These are phyloP conservation scores for Drosophila aff. DNA, from an alignment of 1,140 invertebrate species.

Conservation along the genomic window DNA sequence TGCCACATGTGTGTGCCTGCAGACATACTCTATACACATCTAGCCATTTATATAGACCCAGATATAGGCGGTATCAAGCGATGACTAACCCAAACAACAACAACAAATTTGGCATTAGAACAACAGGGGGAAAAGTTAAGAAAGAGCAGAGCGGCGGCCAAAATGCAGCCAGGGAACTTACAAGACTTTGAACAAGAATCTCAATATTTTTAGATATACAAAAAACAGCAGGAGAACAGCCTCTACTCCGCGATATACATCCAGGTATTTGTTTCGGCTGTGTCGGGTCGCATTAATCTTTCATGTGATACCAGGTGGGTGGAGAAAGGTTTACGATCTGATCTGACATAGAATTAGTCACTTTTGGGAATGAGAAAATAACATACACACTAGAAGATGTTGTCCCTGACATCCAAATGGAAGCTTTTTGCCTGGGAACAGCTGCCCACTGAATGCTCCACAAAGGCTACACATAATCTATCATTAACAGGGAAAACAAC, in stretches of 20 bases:
- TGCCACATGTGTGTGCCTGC: conserved; percentile 49
- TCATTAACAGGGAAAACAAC: neutral
- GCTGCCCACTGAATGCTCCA: neutral
- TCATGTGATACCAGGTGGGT: conserved; percentile 28
- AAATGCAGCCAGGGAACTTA: conserved; percentile 23
- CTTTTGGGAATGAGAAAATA: neutral
- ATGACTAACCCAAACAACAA: conserved; percentile 67
- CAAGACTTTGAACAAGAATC: conserved; percentile 12
- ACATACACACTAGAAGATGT: neutral
- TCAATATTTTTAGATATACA: conserved; percentile 49
- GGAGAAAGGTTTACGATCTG: conserved; percentile 29
- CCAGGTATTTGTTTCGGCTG: conserved; percentile 25
- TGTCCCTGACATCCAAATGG: conserved; percentile 11
- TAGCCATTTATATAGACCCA: conserved; percentile 34
- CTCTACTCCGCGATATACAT: neutral
- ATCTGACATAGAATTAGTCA: conserved; percentile 36
- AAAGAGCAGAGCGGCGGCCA: conserved; percentile 1
- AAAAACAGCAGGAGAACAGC: conserved; percentile 16
- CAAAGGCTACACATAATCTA: neutral
- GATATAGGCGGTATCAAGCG: conserved; percentile 39
- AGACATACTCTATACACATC: neutral
- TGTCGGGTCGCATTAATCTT: conserved; percentile 41
- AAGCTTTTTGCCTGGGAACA: neutral
- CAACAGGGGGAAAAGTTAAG: conserved; percentile 12
- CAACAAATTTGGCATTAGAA: conserved; percentile 64